Evolutionary conservation across 2,888 invertebrate genomes (phyloP).

Genomic region (Agrochola litura): DNA sequence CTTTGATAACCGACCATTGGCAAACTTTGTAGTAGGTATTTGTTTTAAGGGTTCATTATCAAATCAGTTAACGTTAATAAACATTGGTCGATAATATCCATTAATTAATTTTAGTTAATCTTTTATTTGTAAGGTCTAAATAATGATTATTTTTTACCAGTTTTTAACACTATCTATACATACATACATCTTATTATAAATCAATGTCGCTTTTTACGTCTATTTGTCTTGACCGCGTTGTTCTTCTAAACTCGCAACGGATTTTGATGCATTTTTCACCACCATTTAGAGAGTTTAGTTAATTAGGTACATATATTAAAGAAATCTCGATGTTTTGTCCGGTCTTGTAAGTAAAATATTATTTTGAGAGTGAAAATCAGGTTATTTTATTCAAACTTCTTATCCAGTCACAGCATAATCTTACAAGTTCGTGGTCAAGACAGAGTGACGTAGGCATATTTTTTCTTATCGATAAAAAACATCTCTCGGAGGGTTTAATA

Average conservation of each 20-base stretch:
- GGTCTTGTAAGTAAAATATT: background rate
- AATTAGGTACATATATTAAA: background rate
- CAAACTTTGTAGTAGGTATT: conserved; percentile 18
- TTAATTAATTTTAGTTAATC: conserved; percentile 17
- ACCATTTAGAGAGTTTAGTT: background rate
- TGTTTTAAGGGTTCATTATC: conserved; percentile 30
- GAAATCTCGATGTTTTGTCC: background rate
- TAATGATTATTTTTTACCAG: background rate
- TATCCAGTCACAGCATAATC: conserved; percentile 62
- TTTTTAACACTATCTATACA: background rate
- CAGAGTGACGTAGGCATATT: conserved; percentile 83
- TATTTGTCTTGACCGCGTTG: background rate
- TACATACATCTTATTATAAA: background rate
- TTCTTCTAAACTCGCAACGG: background rate
- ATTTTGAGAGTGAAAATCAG: background rate
- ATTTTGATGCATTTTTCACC: background rate
- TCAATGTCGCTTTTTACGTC: background rate
- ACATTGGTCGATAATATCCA: background rate
- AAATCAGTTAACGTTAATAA: background rate
- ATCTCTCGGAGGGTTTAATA: conserved; percentile 79
- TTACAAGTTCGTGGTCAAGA: conserved; percentile 68
- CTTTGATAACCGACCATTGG: conserved; percentile 12
- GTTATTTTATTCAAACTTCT: conserved; percentile 17
- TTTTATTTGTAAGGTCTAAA: background rate
- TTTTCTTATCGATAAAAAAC: conserved; percentile 81